Percentiles rank a stretch among this genome's conserved stretches.
Conservation (phyloP, 2,888 invertebrate species). For the Papilio elwesi region DNA sequence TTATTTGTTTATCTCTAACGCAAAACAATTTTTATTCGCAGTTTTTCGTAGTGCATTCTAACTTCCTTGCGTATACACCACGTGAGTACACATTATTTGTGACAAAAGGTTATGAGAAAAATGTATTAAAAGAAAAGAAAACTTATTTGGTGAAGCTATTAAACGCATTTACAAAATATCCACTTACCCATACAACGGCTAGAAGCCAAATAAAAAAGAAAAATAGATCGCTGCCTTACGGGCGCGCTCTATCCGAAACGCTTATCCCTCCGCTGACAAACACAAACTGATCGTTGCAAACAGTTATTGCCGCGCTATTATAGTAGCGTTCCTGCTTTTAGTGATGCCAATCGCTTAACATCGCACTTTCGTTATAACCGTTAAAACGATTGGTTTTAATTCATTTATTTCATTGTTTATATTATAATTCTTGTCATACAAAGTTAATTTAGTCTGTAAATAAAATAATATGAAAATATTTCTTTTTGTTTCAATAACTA, state of each 20-base stretch:
- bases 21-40: constrained; percentile 39
- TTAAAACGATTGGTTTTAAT: constrained; percentile 49
- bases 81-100: constrained; percentile 25
- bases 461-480: neutral
- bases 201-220: constrained; percentile 85
- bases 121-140: constrained; percentile 31
- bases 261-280: constrained; percentile 63
- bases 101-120: constrained; percentile 20
- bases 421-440: neutral
- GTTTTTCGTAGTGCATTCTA: constrained; percentile 23
- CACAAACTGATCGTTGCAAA: constrained; percentile 75
- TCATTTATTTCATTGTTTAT: constrained; percentile 52
- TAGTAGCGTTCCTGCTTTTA: constrained; percentile 48
- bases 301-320: constrained; percentile 64
- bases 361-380: constrained; percentile 33
- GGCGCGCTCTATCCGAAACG: constrained; percentile 73
- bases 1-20: constrained; percentile 36
- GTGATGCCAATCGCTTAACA: constrained; percentile 20
- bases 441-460: neutral
- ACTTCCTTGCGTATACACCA: constrained; percentile 27
- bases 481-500: no score
- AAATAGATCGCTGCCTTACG: constrained; percentile 70
- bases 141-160: constrained; percentile 21
- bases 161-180: constrained; percentile 50
- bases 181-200: constrained; percentile 84